These are phyloP conservation scores for Diaperis boleti DNA, from an alignment of 2,888 invertebrate species.

Conservation along the genomic window DNA sequence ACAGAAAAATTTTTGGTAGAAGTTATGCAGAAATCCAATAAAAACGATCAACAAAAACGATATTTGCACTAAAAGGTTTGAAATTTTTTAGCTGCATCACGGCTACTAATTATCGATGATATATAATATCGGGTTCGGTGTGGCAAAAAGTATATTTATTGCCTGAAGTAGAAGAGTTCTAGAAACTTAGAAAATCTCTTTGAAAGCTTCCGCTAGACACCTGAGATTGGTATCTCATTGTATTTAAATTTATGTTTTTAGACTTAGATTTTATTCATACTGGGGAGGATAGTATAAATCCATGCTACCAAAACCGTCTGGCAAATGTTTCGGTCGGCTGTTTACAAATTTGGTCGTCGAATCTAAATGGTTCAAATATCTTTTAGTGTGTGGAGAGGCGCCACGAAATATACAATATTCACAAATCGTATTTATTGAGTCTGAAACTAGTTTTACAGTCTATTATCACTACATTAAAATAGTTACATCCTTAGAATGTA, in stretches of 20 bases:
- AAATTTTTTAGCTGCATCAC: constrained; percentile 18
- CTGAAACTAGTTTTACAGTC: constrained; percentile 36
- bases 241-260: constrained; percentile 54
- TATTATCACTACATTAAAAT: constrained; percentile 28
- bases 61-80: not conserved
- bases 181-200: constrained; percentile 38
- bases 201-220: constrained; percentile 41
- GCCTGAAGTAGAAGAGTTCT: constrained; percentile 22
- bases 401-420: constrained; percentile 32
- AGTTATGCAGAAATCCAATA: constrained; percentile 27
- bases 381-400: constrained; percentile 28
- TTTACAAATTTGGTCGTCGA: constrained; percentile 36
- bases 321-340: constrained; percentile 28
- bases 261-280: constrained; percentile 46
- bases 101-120: constrained; percentile 34
- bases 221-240: constrained; percentile 53
- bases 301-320: constrained; percentile 25
- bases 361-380: constrained; percentile 31
- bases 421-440: constrained; percentile 38
- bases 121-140: constrained; percentile 15
- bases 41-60: not conserved
- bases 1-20: constrained; percentile 5
- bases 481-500: constrained; percentile 2
- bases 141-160: constrained; percentile 37
- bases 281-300: constrained; percentile 6